These are phyloP conservation scores for Volucella inanis DNA, from an alignment of 2,888 invertebrate species.

Conservation along the genomic window DNA sequence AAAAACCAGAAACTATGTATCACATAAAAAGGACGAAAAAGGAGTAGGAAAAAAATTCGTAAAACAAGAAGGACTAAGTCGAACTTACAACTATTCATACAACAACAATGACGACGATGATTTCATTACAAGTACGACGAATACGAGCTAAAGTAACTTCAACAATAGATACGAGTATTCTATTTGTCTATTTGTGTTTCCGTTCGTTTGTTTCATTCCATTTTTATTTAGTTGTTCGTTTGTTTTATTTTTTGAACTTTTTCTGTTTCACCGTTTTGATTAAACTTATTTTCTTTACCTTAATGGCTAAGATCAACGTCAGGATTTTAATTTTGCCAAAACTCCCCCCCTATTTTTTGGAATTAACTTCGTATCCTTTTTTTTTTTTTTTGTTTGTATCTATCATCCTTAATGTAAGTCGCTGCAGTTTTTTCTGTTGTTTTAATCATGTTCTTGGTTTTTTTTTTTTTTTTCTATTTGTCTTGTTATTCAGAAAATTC, in stretches of 20 bases:
- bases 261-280: background rate
- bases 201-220: background rate
- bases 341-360: too few species aligned
- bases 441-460: slow-evolving; percentile 37
- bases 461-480: background rate
- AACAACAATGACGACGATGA: background rate
- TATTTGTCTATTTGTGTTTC: slow-evolving; percentile 20
- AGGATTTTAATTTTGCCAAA: slow-evolving; percentile 29
- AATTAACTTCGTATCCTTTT: slow-evolving; percentile 37
- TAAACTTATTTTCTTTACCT: slow-evolving; percentile 47
- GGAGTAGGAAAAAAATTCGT: slow-evolving; percentile 18
- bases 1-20: background rate
- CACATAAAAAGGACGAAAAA: slow-evolving; percentile 11
- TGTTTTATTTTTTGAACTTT: slow-evolving; percentile 15
- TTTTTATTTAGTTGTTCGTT: background rate
- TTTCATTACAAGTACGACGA: background rate
- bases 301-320: slow-evolving; percentile 58
- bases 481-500: background rate
- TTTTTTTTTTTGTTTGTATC: slow-evolving; percentile 14
- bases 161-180: slow-evolving; percentile 23
- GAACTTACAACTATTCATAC: too few species aligned
- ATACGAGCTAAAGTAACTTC: slow-evolving; percentile 37
- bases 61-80: too few species aligned
- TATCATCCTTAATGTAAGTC: background rate
- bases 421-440: slow-evolving; percentile 18